Evolutionary conservation across 2,113 vertebrate species (phyloP), one percentile per base, ranked within the genome.

Genomic region (Pterocles burchelli): DNA sequence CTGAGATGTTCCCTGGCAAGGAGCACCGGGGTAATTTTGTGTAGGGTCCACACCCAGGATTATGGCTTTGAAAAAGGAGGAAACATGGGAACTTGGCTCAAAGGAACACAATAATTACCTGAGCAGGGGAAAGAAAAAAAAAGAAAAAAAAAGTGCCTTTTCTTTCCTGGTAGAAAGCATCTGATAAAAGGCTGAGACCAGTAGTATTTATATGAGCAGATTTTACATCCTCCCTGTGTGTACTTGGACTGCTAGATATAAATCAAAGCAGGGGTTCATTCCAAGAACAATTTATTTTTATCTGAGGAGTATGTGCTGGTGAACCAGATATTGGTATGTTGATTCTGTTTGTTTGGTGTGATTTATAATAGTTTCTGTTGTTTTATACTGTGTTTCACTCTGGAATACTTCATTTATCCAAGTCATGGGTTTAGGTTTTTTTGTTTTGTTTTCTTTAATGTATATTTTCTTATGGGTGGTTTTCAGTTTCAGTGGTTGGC

Each of bases 271-370:
- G 51, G 24, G 29, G 93, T 77, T 96, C 93, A 93, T 95, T 96
- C 95, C 95, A 97, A 97, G 93, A 96, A 76, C 75, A 74, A 82
- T 94, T 96, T 97, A 96, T 97, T 97, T 97, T 96, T 94, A 96
- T 96, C 94, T 77, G 74, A 91, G 89, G 90, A 94, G 72, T 77
- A 83, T 74, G 85, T 88, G 93, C 82, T 90, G 71, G 82, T 16
- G 59, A 82, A 91, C 82, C 93, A 93, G 94, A 83, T 90, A 93
- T 31, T 76, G 63, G 67, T 85, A 17, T 74, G 93, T 79, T 88
- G 85, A 85, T 88, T 91, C 79, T 88, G 46, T 77, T 88, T 88
- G 74, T 85, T 93, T 14, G 9, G 71, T 73, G 88, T 62, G 55
- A 94, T 95, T 96, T 94, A 88, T 83, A 86, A 58, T 15, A 34